Conservation (phyloP, 2,797 vertebrate species). For the Spinus pinus region DNA sequence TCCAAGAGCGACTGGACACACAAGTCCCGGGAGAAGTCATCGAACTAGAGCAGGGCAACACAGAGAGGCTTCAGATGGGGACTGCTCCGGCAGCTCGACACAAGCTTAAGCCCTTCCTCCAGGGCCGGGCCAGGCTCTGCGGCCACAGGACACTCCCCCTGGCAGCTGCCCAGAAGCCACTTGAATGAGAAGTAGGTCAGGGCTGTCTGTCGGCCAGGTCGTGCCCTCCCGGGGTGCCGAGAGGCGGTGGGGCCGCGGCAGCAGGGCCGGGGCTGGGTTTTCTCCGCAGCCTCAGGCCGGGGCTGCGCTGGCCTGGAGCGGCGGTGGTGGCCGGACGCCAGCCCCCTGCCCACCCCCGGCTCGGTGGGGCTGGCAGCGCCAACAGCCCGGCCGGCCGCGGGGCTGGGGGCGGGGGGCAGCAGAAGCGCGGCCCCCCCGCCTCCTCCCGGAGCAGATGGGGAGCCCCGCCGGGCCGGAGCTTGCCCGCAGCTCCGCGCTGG, state of each 20-base stretch:
- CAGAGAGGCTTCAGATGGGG: neutral
- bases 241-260: neutral
- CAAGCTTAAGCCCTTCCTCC: neutral
- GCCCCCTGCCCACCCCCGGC: neutral
- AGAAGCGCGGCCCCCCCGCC: neutral
- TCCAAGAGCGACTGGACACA: conserved; percentile 92
- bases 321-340: neutral
- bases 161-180: conserved; percentile 43
- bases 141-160: neutral
- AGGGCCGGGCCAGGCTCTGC: neutral
- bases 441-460: conserved; percentile 52
- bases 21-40: conserved; percentile 94
- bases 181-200: conserved; percentile 35
- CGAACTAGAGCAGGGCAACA: conserved; percentile 81
- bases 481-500: conserved; percentile 28
- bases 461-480: conserved; percentile 49
- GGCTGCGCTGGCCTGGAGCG: neutral
- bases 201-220: neutral
- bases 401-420: conserved; percentile 13
- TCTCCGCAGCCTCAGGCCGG: neutral
- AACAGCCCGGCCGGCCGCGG: conserved; percentile 12
- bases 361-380: neutral
- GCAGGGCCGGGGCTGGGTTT: neutral
- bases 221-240: neutral
- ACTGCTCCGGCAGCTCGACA: neutral